These are phyloP conservation scores for Rhinolophus sinicus DNA, from an alignment of 2,113 vertebrate species.

Conservation along the genomic window DNA sequence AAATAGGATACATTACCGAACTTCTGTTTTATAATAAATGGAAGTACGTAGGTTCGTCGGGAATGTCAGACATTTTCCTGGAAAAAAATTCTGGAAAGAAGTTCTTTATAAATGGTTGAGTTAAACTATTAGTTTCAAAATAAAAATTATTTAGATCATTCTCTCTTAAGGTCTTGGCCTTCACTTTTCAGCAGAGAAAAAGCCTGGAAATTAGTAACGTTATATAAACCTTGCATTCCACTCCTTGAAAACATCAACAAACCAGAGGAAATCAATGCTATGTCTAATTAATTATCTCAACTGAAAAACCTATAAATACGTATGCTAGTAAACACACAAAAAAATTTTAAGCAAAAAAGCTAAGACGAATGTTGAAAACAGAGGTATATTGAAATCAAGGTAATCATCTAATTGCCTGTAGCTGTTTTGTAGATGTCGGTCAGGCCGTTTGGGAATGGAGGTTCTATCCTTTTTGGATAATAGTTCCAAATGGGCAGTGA, in stretches of 20 bases:
- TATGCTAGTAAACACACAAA: neutral
- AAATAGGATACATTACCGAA: neutral
- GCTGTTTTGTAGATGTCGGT: neutral
- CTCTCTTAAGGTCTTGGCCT: neutral
- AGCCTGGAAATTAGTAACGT: neutral
- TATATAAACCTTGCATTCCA: neutral
- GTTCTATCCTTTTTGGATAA: neutral
- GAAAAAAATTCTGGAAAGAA: neutral
- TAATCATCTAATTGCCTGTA: neutral
- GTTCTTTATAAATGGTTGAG: neutral
- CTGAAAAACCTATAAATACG: neutral
- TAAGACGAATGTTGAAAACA: neutral
- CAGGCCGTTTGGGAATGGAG: neutral
- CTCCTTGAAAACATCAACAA: neutral
- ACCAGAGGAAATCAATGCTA: neutral
- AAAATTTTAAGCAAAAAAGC: neutral
- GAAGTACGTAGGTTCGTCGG: neutral
- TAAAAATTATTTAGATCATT: neutral
- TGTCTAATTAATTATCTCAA: neutral
- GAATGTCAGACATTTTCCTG: neutral
- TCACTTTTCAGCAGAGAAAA: neutral
- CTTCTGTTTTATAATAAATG: neutral
- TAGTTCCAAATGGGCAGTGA: neutral
- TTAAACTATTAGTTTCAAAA: constrained; percentile 16
- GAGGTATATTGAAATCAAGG: neutral